Conservation (phyloP, 2,797 vertebrate genomes). For the Artibeus jamaicensis region DNA sequence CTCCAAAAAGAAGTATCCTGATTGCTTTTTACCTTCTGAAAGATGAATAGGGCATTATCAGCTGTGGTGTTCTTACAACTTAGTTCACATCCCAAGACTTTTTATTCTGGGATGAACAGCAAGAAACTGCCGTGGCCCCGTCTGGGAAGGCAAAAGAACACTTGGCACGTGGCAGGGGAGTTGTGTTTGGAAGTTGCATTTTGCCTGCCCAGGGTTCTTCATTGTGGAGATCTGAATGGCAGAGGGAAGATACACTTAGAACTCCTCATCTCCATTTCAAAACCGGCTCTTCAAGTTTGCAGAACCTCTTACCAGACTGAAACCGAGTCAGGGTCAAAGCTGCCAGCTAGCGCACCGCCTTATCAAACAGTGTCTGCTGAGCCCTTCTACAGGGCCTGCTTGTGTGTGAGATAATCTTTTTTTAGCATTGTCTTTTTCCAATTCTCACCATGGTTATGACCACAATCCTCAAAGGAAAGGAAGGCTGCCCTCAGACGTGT, state of each 20-base stretch:
- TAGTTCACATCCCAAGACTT: background rate
- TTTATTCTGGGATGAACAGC: background rate
- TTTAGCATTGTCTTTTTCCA: background rate
- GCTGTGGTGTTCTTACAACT: background rate
- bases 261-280: background rate
- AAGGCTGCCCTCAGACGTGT: background rate
- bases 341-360: background rate
- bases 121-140: background rate
- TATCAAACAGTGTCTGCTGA: background rate
- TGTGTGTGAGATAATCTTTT: conserved; percentile 10
- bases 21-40: background rate
- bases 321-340: conserved; percentile 3
- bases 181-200: background rate
- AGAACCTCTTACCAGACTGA: conserved; percentile 32
- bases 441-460: background rate
- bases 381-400: background rate
- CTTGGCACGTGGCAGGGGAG: background rate
- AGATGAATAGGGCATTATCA: background rate
- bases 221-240: background rate
- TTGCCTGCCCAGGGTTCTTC: background rate
- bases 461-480: conserved; percentile 39
- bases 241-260: background rate
- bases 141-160: background rate
- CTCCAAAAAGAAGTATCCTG: background rate
- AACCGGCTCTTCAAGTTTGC: conserved; percentile 60